A percentile compares a stretch with the other conserved stretches of the same genome.
Evolutionary conservation across 2,797 vertebrate species (phyloP).

Genomic region (Glyptemys insculpta): DNA sequence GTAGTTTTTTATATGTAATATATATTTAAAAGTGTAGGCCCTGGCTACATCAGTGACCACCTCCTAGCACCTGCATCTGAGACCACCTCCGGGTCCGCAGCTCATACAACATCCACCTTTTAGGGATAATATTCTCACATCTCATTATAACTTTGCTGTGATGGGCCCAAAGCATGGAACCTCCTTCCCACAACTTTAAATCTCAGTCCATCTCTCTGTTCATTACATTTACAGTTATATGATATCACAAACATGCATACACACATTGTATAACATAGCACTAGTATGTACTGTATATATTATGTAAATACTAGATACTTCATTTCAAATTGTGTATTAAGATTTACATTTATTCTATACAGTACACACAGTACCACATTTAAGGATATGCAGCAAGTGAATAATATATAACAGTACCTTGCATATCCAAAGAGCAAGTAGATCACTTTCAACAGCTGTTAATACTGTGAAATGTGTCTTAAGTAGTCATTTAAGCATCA

Average conservation of each 20-base stretch:
- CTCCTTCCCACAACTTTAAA: background rate
- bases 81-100: background rate
- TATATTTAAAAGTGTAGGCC: background rate
- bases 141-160: background rate
- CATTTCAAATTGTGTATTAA: slow-evolving; percentile 50
- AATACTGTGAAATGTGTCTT: background rate
- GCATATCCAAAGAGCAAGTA: slow-evolving; percentile 58
- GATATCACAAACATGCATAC: slow-evolving; percentile 35
- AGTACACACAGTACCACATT: slow-evolving; percentile 59
- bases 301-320: slow-evolving; percentile 60
- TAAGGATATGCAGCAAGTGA: slow-evolving; percentile 60
- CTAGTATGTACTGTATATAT: slow-evolving; percentile 55
- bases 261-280: slow-evolving; percentile 58
- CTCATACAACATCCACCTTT: background rate
- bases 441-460: slow-evolving; percentile 34
- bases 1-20: background rate
- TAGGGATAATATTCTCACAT: background rate
- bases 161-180: background rate
- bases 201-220: background rate
- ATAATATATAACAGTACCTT: slow-evolving; percentile 18
- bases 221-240: slow-evolving; percentile 48
- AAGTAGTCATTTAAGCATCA: slow-evolving; percentile 61
- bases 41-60: background rate
- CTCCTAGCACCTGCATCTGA: background rate
- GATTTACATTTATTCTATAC: slow-evolving; percentile 62